Evolutionary conservation across 2,888 invertebrate species (phyloP), one percentile per base, ranked within the genome.

Genomic region (Leucophenga montana): DNA sequence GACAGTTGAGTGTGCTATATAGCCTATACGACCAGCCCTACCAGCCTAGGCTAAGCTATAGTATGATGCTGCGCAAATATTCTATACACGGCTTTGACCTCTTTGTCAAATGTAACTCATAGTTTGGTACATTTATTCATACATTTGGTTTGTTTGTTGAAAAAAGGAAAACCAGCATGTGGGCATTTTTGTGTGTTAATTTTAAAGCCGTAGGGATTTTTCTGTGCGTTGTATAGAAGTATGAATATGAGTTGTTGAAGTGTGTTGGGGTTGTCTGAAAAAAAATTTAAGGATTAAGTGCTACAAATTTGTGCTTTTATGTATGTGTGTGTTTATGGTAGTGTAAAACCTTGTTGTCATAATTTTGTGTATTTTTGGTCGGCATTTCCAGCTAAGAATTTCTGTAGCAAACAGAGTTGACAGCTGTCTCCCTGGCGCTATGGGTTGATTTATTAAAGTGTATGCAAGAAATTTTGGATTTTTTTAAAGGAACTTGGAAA

Each of bases 71-170:
- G 61, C 61, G 61, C 61, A 61, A 61, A 61, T 61, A 61, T 61
- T 61, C 27, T 48, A 64, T 81, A 83, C 83, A 83, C 39, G 39
- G 39, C 39, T 39, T 39, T 39, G 39, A 39, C 39, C 39, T 39
- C 39, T 39, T 39, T 39, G 4, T 53, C 16, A n/a, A 53, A 53
- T 53, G 16, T n/a, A 18, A 3, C 27, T 27, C 4, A 3, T 27
- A 27, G 27, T 27, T 27, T 27, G 27, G 27, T 27, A 4, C 4
- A 27, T 27, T 2, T 3, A 27, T 27, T 27, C 27, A 27, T 27
- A 3, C 27, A 27, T 20, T 54, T 54, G 11, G 54, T 54, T 54
- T 13, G 54, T 54, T 54, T 16, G 18, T 54, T 54, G 2, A 2
- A 27, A 11, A 14, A 22, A 57, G 11, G 8, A 50, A 50, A 50